Conservation (phyloP, 2,113 vertebrate species). For the Baryphthengus martii region DNA sequence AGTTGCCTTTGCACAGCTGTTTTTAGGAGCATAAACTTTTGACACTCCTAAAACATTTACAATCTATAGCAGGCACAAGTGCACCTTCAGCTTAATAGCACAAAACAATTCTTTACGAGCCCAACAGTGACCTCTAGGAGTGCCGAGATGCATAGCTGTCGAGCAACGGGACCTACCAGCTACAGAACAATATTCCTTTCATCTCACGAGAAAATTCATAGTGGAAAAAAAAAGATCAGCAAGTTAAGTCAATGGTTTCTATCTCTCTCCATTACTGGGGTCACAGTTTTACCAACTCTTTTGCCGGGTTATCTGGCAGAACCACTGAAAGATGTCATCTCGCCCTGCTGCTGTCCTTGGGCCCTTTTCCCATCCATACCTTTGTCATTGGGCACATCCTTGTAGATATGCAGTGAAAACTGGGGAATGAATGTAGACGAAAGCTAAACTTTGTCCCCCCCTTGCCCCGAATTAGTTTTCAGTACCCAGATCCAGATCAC, state of each 20-base stretch:
- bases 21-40: neutral
- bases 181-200: neutral
- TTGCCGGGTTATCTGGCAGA: neutral
- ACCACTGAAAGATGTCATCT: neutral
- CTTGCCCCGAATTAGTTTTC: neutral
- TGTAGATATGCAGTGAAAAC: neutral
- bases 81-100: neutral
- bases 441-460: neutral
- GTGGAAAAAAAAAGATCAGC: neutral
- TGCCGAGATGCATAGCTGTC: neutral
- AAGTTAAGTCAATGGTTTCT: neutral
- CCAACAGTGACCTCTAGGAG: conserved; percentile 23
- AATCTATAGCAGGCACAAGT: neutral
- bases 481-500: neutral
- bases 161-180: neutral
- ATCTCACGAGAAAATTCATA: neutral
- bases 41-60: neutral
- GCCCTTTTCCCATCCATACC: neutral
- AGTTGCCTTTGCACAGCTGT: neutral
- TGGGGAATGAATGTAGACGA: neutral
- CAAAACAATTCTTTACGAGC: neutral
- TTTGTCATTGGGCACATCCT: neutral
- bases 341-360: neutral
- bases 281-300: neutral
- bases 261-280: neutral